A percentile compares a stretch with the other conserved stretches of the same genome.
phyloP scores from a whole-genome alignment of 2,888 invertebrate genomes.

The Drosophila nr. fundita region DNA sequence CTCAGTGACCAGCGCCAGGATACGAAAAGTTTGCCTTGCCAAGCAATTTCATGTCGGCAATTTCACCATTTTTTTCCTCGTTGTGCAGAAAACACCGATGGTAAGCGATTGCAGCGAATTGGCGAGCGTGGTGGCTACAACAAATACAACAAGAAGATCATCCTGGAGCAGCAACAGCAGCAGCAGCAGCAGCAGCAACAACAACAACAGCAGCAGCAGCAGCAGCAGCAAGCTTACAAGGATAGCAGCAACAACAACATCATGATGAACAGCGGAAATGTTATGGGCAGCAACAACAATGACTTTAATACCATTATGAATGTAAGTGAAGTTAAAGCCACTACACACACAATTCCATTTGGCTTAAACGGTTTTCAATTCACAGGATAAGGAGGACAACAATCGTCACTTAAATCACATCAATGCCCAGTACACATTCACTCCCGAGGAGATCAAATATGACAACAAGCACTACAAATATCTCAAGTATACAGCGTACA shows the following conservation, averaged over 20 bases:
- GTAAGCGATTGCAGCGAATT: conserved; percentile 87
- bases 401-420: conserved; percentile 85
- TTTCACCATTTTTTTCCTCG: conserved; percentile 48
- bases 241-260: conserved; percentile 82
- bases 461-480: conserved; percentile 92
- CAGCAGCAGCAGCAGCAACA: conserved; percentile 73
- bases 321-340: conserved; percentile 67
- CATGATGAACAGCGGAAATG: conserved; percentile 77
- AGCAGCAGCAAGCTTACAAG: conserved; percentile 82
- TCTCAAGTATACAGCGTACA: conserved; percentile 90
- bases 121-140: conserved; percentile 86
- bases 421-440: conserved; percentile 88
- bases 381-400: conserved; percentile 84
- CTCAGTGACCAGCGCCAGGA: conserved; percentile 47
- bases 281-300: conserved; percentile 79
- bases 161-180: conserved; percentile 85
- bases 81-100: conserved; percentile 85
- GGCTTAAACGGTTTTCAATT: background rate
- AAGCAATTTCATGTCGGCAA: conserved; percentile 63
- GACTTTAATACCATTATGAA: conserved; percentile 84
- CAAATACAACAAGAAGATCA: conserved; percentile 88
- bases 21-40: conserved; percentile 57
- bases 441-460: conserved; percentile 91
- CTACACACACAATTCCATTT: conserved; percentile 4
- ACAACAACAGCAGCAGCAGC: conserved; percentile 72